Base-by-base conservation (phyloP, 92 coral and sea anemone genomes). In the Desmophyllum pertusum region DNA sequence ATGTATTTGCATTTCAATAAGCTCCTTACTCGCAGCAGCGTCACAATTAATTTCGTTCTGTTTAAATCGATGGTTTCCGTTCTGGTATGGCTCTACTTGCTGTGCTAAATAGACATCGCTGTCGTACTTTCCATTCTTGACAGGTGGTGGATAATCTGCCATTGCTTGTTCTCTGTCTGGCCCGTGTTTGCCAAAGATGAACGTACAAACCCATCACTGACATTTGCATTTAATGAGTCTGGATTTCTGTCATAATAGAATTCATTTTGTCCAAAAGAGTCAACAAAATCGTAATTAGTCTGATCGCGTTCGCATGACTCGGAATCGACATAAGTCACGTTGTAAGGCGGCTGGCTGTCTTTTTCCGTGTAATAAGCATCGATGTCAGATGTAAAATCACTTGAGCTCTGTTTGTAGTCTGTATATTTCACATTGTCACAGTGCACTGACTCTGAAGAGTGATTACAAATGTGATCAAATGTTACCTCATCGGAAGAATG, bases 1-100 rank as follows among this genome's bases (percentile, higher is more conserved):
- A 53, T 40, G 17, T 15, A 89, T 89, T 89, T 86, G 87, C 93
- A 89, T 89, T 2, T 89, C 84, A 89, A 81, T 81, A 10, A 82
- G 33, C 68, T 42, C 33, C 31, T 40, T 59, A 57, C 55, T 57
- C 48, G 19, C 57, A 72, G 33, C 38, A 41, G 70, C 79, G 62
- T 76, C 89, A 73, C 67, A 63, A 65, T 70, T 83, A 73, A 76
- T 62, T 70, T 86, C 71, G 74, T 61, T 38, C 30, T 45, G 85
- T 69, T 70, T 62, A 81, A 75, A 76, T 46, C 73, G 76, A 70
- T 71, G 83, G 76, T 67, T 89, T 86, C 87, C 87, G 70, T 61
- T 62, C 55, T 42, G 61, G 31, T 38, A 55, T 9, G 40, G 59
- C 64, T 55, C 78, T 41, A 30, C 42, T 52, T 25, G 63, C 45